Evolutionary conservation across 1,140 invertebrate genomes (phyloP).

Genomic region (Sitobion miscanthi): DNA sequence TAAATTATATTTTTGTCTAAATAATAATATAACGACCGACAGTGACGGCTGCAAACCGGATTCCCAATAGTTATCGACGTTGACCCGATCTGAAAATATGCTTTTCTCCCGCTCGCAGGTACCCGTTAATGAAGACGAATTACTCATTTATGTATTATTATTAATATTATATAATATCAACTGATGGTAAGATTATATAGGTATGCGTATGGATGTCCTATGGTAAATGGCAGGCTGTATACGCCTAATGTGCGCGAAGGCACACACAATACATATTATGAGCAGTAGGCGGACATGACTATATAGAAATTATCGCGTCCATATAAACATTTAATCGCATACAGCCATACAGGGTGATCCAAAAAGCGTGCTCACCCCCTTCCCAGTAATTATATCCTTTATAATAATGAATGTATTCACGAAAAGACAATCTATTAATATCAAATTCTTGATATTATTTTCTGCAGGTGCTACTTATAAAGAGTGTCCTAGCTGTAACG

Average conservation of each 20-base stretch:
- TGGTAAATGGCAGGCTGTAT: background rate
- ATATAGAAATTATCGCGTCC: background rate
- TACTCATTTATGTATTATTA: slow-evolving; percentile 7
- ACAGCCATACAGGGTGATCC: background rate
- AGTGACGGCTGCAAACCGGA: background rate
- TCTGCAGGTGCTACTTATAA: no score
- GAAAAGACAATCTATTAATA: background rate
- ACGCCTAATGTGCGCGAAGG: background rate
- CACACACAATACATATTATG: background rate
- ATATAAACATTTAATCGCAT: background rate
- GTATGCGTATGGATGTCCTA: no score
- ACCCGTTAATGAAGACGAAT: slow-evolving; percentile 26
- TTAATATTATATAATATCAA: background rate
- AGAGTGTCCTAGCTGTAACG: no score
- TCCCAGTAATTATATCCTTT: background rate
- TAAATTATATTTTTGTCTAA: background rate
- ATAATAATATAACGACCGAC: background rate
- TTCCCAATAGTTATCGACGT: background rate
- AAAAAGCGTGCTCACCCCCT: no score
- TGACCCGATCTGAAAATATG: background rate
- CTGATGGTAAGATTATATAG: no score
- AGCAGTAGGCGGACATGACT: background rate
- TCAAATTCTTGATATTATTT: background rate
- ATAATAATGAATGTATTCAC: background rate
- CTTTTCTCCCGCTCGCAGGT: background rate